Conservation (phyloP, 2,797 vertebrate genomes). For the Amazona ochrocephala region DNA sequence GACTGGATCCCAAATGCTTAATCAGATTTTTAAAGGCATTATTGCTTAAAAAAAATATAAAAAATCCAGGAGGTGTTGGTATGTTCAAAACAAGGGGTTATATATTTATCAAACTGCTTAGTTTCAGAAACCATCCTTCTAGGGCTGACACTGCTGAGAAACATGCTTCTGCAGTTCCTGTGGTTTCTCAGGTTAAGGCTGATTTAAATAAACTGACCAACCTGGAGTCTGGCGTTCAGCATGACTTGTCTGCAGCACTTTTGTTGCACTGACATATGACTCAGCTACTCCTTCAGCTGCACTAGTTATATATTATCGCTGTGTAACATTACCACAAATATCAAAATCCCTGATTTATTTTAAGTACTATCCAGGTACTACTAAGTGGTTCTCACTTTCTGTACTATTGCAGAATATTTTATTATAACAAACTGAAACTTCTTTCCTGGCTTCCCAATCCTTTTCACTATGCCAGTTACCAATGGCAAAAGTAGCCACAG, state of each 20-base stretch:
- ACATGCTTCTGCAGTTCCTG: neutral
- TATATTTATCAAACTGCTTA: neutral
- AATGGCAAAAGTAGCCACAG: neutral
- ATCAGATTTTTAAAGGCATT: constrained; percentile 30
- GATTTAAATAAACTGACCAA: constrained; percentile 36
- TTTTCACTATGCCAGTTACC: neutral
- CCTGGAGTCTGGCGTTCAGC: neutral
- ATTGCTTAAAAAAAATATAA: neutral
- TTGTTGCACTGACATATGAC: neutral
- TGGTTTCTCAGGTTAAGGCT: constrained; percentile 1
- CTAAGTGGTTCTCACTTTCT: neutral
- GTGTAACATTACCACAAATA: neutral
- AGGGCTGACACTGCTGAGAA: neutral
- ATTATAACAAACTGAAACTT: neutral
- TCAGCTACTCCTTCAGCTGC: constrained; percentile 20
- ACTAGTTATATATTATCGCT: neutral
- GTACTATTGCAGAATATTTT: neutral
- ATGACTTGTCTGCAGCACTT: neutral
- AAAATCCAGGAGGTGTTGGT: neutral
- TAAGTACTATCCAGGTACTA: neutral
- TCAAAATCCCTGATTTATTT: neutral
- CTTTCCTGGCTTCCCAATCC: neutral
- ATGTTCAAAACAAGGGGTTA: neutral
- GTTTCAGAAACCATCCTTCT: neutral
- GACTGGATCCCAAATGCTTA: constrained; percentile 23